Conservation (phyloP, 2,113 vertebrate species). For the Antechinus stuartii region DNA sequence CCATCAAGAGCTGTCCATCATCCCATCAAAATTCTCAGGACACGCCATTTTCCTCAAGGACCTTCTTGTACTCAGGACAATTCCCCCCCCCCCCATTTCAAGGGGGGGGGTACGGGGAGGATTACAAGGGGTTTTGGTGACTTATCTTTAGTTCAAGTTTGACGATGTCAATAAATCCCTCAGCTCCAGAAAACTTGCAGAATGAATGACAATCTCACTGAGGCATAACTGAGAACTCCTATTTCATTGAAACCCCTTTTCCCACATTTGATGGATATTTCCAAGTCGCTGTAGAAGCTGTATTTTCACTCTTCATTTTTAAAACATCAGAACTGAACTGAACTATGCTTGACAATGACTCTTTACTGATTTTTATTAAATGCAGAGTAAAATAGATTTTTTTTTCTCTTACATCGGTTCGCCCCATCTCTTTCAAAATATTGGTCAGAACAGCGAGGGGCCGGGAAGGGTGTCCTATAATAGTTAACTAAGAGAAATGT, state of each 20-base stretch:
- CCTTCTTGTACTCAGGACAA: background rate
- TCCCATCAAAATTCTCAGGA: conserved; percentile 44
- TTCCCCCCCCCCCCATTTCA: background rate
- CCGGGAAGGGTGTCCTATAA: background rate
- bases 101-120: background rate
- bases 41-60: conserved; percentile 26
- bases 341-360: conserved; percentile 26
- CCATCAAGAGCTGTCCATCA: conserved; percentile 20
- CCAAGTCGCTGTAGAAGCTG: conserved; percentile 17
- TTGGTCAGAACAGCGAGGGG: conserved; percentile 47
- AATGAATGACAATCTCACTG: conserved; percentile 55
- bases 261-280: background rate
- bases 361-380: conserved; percentile 32
- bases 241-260: conserved; percentile 50
- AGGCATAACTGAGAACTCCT: background rate
- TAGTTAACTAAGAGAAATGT: conserved; percentile 57
- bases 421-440: conserved; percentile 24
- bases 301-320: conserved; percentile 48
- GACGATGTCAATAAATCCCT: conserved; percentile 50
- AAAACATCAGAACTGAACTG: conserved; percentile 29
- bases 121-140: conserved; percentile 26
- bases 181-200: conserved; percentile 35
- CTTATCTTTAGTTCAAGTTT: conserved; percentile 33
- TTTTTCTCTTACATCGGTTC: conserved; percentile 14
- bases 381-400: conserved; percentile 27